These are phyloP conservation scores for Eulacestoma nigropectus DNA, from an alignment of 2,113 vertebrate genomes.

Conservation along the genomic window DNA sequence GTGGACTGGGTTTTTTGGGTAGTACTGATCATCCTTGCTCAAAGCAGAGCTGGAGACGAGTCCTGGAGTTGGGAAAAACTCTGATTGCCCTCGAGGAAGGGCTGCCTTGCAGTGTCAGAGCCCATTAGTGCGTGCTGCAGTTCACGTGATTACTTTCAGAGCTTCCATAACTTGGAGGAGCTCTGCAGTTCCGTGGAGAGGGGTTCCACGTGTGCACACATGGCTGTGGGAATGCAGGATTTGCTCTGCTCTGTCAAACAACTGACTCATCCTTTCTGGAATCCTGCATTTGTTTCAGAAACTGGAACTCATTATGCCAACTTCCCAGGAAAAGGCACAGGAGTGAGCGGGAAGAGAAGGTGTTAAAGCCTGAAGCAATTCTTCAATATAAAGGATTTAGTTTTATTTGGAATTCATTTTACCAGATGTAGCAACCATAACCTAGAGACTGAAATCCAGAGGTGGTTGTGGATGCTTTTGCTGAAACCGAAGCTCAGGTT, in stretches of 20 bases:
- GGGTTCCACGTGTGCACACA: fast-evolving
- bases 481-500: not conserved
- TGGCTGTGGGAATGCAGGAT: not conserved
- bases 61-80: not conserved
- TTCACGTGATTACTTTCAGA: not conserved
- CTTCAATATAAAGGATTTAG: not conserved
- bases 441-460: not conserved
- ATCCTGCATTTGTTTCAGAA: not conserved
- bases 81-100: not conserved
- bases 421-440: not conserved
- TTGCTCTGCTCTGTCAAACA: fast-evolving
- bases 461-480: not conserved
- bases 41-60: not conserved
- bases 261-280: not conserved
- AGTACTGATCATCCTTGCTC: not conserved
- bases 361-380: not conserved
- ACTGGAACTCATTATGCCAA: not conserved
- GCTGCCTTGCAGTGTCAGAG: not conserved
- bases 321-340: fast-evolving
- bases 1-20: not conserved
- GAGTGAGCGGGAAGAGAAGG: fast-evolving
- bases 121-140: not conserved
- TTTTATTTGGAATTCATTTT: not conserved
- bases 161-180: not conserved
- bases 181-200: not conserved